Base-by-base conservation (phyloP, 2,113 vertebrate genomes). In the Willisornis vidua region DNA sequence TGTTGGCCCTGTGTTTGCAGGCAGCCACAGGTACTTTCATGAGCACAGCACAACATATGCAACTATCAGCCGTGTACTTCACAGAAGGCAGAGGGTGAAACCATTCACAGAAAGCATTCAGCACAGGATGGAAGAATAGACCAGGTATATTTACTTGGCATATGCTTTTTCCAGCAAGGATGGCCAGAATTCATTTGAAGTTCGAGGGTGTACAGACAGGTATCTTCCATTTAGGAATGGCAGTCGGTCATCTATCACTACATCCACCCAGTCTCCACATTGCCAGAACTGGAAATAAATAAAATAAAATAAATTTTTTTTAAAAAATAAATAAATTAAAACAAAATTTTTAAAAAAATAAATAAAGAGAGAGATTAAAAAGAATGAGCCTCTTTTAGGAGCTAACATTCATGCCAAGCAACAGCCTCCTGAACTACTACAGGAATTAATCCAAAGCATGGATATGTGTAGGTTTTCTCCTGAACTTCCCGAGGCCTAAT, bases 131-230 rank as follows among this genome's bases (percentile, higher is more conserved):
- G 55, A 71, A 90, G 55, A 87, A 71, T 5, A 59, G 37, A 45
- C 12, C n/a, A 16, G 31, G 16, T 61, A 19, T 92, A 82, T 86
- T 98, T 98, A 99, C 99, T 99, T 99, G 85, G 99, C 98, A 55
- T 99, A 99, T 14, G 99, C 99, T 94, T 99, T 99, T 97, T 99
- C 99, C 94, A 99, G 89, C 80, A 99, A 97, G 39, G 99, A 98
- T 65, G 99, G 99, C 99, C 99, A 99, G 97, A 99, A 99, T 92
- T 99, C 99, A 51, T 98, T 98, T 57, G 85, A 96, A 67, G 96
- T 84, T 94, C 98, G 63, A 45, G 98, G 97, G 2, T 92, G 83
- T 22, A 98, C 98, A 13, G 94, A 98, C 49, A 98, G 83, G 95
- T 92, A 98, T 29, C 48, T 81, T 55, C 88, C 94, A 62, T 81